phyloP scores from a whole-genome alignment of 2,113 vertebrate species.

The Tachysurus vachellii region DNA sequence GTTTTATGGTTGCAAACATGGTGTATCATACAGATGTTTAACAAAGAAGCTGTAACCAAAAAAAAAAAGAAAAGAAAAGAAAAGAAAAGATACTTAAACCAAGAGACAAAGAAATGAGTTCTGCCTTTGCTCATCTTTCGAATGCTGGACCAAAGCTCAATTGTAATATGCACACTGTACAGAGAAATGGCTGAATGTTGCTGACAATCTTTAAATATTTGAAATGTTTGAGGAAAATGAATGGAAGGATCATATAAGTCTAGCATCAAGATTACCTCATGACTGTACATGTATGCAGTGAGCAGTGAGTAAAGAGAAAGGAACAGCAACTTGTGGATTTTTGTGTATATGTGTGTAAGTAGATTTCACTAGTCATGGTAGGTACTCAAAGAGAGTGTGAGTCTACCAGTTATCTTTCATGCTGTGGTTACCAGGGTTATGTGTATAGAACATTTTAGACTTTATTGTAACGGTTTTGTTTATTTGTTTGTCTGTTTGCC shows the following conservation, averaged over 20 bases:
- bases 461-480: constrained; percentile 45
- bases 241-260: constrained; percentile 69
- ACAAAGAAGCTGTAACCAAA: constrained; percentile 96
- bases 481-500: constrained; percentile 57
- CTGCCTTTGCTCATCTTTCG: constrained; percentile 89
- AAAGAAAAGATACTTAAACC: constrained; percentile 49
- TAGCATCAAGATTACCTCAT: constrained; percentile 90
- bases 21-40: constrained; percentile 78
- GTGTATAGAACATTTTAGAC: constrained; percentile 69
- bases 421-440: constrained; percentile 83
- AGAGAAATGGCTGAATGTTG: constrained; percentile 90
- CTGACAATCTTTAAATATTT: constrained; percentile 97
- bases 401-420: constrained; percentile 74
- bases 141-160: constrained; percentile 99
- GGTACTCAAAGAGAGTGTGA: constrained; percentile 19
- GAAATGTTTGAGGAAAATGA: constrained; percentile 78
- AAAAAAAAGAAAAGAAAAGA: constrained; percentile 77
- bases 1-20: constrained; percentile 65
- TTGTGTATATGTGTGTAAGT: constrained; percentile 81
- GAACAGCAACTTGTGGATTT: constrained; percentile 69
- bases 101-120: constrained; percentile 68
- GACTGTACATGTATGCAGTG: constrained; percentile 84
- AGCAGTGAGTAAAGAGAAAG: constrained; percentile 54
- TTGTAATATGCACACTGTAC: constrained; percentile 99
- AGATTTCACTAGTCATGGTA: constrained; percentile 74